A percentile compares a stretch with the other conserved stretches of the same genome.
phyloP scores from a whole-genome alignment of 1,140 invertebrate genomes.

The Drosophila paulistorum region DNA sequence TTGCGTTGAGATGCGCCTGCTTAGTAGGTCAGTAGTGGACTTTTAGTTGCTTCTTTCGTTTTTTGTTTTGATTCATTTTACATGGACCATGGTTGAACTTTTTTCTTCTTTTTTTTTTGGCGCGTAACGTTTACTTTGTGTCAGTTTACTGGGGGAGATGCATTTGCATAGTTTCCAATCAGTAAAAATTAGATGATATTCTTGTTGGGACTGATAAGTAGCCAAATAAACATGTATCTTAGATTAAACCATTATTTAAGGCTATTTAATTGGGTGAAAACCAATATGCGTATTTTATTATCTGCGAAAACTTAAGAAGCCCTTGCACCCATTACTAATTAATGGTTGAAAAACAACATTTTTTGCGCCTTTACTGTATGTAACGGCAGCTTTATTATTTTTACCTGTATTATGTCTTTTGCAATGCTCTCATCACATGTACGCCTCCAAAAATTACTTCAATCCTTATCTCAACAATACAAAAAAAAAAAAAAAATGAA shows the following conservation, averaged over 20 bases:
- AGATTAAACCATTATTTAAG: no score
- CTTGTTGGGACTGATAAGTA: neutral
- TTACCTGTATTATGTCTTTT: constrained; percentile 49
- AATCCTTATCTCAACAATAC: no score
- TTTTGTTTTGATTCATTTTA: constrained; percentile 68
- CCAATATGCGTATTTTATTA: neutral
- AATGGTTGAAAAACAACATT: constrained; percentile 24
- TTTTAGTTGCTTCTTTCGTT: constrained; percentile 50
- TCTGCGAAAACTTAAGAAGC: neutral
- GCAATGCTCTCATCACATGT: constrained; percentile 15
- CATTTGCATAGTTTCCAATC: neutral
- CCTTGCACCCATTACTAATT: constrained; percentile 25
- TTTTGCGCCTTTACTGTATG: constrained; percentile 22
- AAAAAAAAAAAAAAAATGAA: constrained; percentile 13
- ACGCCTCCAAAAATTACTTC: constrained; percentile 12
- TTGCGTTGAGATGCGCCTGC: constrained; percentile 35
- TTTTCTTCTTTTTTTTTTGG: constrained; percentile 36
- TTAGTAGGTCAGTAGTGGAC: constrained; percentile 82
- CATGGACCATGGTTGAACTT: constrained; percentile 47
- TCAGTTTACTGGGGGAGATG: constrained; percentile 29
- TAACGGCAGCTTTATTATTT: constrained; percentile 48
- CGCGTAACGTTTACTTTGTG: constrained; percentile 42
- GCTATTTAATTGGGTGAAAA: no score
- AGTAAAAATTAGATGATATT: neutral
- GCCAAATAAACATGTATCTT: no score